Evolutionary conservation across 2,888 invertebrate genomes (phyloP), one percentile per base, ranked within the genome.

Genomic region (Nephrotoma appendiculata): DNA sequence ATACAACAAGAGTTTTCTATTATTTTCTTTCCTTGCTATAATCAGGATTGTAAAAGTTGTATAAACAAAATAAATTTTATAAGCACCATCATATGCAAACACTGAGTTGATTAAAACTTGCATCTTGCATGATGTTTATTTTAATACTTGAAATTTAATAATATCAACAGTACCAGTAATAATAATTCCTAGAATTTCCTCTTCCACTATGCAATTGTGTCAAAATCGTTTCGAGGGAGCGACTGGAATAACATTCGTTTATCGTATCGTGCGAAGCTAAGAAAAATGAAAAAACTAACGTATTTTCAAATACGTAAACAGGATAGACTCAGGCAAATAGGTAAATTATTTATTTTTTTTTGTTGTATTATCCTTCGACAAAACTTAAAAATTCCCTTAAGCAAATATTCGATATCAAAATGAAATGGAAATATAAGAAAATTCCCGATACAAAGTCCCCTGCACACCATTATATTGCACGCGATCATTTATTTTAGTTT

Each of bases 111-210:
- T 85, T 85, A 85, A 85, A 85, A 85, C 42, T 85, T 85, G 84
- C 84, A 85, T 85, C 84, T 85, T 85, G 84, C 43, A 85, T 85
- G 84, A 85, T 85, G 84, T 85, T 85, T 85, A 85, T 85, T 71
- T 71, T 71, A 71, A 19, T 31, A 71, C 71, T 71, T 71, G 71
- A 71, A 71, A 31, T 31, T 71, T 15, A 15, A 52, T 52, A 52
- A 6, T 52, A 52, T 52, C 52, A 52, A 52, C 52, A 19, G 48
- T n/a, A 52, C 11, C 71, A 71, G 11, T 44, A 6, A 71, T 9
- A 71, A 71, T 71, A 71, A 71, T 71, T 71, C 11, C 31, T 6
- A 71, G 71, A 71, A 71, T 31, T 71, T 71, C 31, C 52, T 15
- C 6, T 57, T 48, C 48, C 15, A 71, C 11, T 31, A 31, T 19